A percentile compares a stretch with the other conserved stretches of the same genome.
These are phyloP conservation scores for Noctilio leporinus DNA, from an alignment of 2,113 vertebrate genomes.

Conservation along the genomic window DNA sequence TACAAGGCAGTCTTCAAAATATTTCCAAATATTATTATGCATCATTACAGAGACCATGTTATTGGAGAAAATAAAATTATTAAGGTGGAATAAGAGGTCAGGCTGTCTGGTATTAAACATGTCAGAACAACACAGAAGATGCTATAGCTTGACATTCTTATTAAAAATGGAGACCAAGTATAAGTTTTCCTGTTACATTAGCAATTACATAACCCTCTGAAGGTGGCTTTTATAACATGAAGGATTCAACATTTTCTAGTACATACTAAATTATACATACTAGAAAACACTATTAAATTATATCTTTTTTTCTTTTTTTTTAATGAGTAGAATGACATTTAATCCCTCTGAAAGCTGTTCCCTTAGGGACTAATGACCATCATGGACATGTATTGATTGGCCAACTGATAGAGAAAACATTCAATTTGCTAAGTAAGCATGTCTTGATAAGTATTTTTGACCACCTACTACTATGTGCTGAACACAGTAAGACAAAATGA, in stretches of 20 bases:
- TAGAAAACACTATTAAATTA: background rate
- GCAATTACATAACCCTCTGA: background rate
- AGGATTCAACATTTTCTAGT: background rate
- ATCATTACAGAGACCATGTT: background rate
- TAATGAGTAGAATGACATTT: background rate
- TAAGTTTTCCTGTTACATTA: constrained; percentile 16
- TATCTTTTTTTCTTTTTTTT: background rate
- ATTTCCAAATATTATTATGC: constrained; percentile 46
- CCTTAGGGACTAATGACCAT: background rate
- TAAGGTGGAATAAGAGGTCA: constrained; percentile 36
- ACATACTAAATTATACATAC: background rate
- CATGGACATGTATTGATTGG: background rate
- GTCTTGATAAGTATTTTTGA: background rate
- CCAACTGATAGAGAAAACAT: background rate
- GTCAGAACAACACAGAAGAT: background rate
- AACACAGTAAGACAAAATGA: background rate
- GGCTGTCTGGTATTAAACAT: background rate
- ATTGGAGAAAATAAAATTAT: constrained; percentile 45
- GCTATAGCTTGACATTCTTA: background rate
- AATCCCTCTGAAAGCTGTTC: background rate
- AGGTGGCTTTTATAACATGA: background rate
- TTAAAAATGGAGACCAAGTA: constrained; percentile 42
- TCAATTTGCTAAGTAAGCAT: background rate
- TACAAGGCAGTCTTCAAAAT: background rate
- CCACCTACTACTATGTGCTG: background rate